Evolutionary conservation across 2,797 vertebrate genomes (phyloP).

Genomic region (Mormyrops attenuatus): DNA sequence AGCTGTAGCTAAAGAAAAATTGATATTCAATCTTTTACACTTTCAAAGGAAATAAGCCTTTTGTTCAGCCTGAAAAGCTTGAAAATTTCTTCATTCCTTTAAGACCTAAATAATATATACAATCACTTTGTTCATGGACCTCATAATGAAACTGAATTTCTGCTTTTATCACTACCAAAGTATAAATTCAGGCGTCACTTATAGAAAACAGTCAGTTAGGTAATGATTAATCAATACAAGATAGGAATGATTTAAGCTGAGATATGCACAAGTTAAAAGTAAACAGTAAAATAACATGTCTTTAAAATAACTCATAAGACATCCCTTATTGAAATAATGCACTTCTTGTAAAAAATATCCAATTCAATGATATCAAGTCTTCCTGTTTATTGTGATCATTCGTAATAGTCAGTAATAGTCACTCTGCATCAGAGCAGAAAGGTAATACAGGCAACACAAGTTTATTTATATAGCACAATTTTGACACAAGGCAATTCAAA

Average conservation of each 20-base stretch:
- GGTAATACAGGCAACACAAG: not conserved
- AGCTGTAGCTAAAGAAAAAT: not conserved
- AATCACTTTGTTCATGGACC: not conserved
- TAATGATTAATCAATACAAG: not conserved
- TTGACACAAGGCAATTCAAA: not conserved
- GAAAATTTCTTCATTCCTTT: not conserved
- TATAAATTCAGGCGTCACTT: not conserved
- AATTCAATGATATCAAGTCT: not conserved
- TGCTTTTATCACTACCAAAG: not conserved
- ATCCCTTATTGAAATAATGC: not conserved
- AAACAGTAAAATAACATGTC: not conserved
- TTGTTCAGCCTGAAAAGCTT: not conserved
- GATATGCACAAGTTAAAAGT: not conserved
- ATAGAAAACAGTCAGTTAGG: not conserved
- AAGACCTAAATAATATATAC: not conserved
- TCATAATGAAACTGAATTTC: conserved; percentile 2
- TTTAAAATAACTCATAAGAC: not conserved
- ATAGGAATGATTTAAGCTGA: not conserved
- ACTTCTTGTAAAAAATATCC: not conserved
- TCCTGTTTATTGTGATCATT: not conserved
- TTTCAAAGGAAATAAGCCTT: not conserved
- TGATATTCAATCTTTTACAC: not conserved
- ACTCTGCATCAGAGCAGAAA: not conserved
- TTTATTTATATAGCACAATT: not conserved
- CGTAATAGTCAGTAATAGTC: not conserved